Evolutionary conservation across 2,888 invertebrate species (phyloP).

Genomic region (Plemyria rubiginata): DNA sequence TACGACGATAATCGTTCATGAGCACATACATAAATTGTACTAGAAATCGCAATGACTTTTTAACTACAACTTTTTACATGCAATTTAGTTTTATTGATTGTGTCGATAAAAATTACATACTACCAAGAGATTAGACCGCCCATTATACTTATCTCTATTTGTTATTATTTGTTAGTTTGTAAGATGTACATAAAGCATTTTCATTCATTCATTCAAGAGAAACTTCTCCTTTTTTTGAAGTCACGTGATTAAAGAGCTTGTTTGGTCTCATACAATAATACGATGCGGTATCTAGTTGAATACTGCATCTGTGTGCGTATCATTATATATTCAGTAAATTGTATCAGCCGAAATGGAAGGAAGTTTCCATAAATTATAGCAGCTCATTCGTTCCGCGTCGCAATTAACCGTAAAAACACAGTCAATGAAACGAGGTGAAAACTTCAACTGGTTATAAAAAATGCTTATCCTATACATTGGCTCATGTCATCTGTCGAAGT

Average conservation of each 20-base stretch:
- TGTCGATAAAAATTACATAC: too few species aligned
- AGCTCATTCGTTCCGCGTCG: slow-evolving; percentile 13
- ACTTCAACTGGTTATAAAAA: slow-evolving; percentile 23
- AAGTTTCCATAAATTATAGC: slow-evolving; percentile 27
- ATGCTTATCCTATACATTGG: slow-evolving; percentile 18
- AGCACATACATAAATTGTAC: background rate
- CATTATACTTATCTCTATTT: too few species aligned
- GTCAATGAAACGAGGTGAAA: slow-evolving; percentile 22
- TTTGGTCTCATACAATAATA: too few species aligned
- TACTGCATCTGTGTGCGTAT: background rate
- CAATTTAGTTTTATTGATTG: too few species aligned
- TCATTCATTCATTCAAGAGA: too few species aligned
- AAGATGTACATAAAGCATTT: too few species aligned
- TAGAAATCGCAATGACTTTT: background rate
- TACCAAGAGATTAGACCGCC: too few species aligned
- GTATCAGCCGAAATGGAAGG: slow-evolving; percentile 24
- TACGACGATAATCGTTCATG: background rate
- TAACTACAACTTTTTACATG: too few species aligned
- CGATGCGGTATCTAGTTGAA: background rate
- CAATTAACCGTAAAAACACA: slow-evolving; percentile 16
- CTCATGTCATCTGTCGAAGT: slow-evolving; percentile 21
- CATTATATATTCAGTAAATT: slow-evolving; percentile 23
- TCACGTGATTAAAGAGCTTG: too few species aligned
- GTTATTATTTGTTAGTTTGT: too few species aligned
- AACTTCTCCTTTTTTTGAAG: too few species aligned